Evolutionary conservation across 2,113 vertebrate genomes (phyloP), one percentile per base, ranked within the genome.

Genomic region (Hepsetus odoe): DNA sequence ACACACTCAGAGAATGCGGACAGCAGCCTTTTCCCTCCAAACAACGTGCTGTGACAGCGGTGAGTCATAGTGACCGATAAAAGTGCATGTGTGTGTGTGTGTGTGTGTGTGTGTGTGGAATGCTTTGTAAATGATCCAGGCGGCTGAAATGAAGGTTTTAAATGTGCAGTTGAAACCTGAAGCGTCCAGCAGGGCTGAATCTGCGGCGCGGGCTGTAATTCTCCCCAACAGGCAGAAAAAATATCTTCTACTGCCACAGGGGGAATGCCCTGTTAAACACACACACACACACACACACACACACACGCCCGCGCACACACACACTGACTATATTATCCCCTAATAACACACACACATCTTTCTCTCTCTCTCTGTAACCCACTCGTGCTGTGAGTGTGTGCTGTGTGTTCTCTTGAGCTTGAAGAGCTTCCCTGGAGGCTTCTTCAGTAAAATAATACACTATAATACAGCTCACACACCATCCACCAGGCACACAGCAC

Each of bases 171-270:
- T 87, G 90, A 89, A 92, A 93, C 83, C 53, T 76, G 78, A 90
- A 81, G 84, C 85, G 80, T 20, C 22, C 33, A 76, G 66, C 85
- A 83, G 87, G 83, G 86, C 92, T 89, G 10, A 44, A 44, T 44
- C 42, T 91, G 89, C 85, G 90, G 88, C 88, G 79, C 71, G 64
- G 90, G 88, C 84, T 86, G 86, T 90, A 88, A 91, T 83, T 68
- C 86, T 87, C 44, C 85, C 85, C 69, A 84, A 76, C 55, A 72
- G 83, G 72, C 83, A 83, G 90, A 92, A 83, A 92, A 91, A 85
- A 87, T 88, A 92, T 92, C 90, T 90, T 92, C 86, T 88, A 80
- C 88, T 88, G 89, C 90, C 85, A 82, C 70, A 14, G 88, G 88
- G 88, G 87, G 86, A 90, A 86, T 85, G 84, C 85, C 84, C 72